These are phyloP conservation scores for Aquatica leii DNA, from an alignment of 2,888 invertebrate genomes.

Conservation along the genomic window DNA sequence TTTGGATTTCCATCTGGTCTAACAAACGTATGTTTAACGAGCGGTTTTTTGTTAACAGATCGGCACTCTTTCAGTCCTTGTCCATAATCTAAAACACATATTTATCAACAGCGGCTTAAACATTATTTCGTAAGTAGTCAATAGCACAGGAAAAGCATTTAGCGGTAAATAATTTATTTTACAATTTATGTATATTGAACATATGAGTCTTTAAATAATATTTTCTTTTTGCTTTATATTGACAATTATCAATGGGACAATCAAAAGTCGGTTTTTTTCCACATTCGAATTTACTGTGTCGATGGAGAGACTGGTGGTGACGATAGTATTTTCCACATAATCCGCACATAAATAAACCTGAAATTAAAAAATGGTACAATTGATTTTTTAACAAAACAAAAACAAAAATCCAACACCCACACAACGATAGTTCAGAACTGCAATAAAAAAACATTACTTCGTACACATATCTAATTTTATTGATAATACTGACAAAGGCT, in stretches of 20 bases:
- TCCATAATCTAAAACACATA: background rate
- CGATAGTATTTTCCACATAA: slow-evolving; percentile 37
- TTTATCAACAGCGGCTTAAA: background rate
- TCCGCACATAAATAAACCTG: slow-evolving; percentile 31
- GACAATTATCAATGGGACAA: slow-evolving; percentile 44
- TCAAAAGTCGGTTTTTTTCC: slow-evolving; percentile 46
- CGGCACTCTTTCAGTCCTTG: background rate
- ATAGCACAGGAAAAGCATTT: background rate
- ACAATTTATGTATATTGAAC: slow-evolving; percentile 15
- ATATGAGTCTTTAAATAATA: slow-evolving; percentile 27
- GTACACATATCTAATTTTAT: too few species aligned
- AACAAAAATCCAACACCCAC: background rate
- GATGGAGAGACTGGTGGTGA: slow-evolving; percentile 34
- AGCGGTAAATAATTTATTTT: background rate
- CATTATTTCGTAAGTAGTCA: background rate
- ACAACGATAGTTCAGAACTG: too few species aligned
- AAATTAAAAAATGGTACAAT: slow-evolving; percentile 18
- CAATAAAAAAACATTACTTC: too few species aligned
- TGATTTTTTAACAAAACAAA: background rate
- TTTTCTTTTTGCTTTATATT: slow-evolving; percentile 36
- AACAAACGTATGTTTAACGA: slow-evolving; percentile 7
- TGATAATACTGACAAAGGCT: too few species aligned
- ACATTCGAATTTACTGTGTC: slow-evolving; percentile 43
- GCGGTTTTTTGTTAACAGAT: background rate
- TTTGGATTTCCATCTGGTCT: background rate